Conservation (phyloP, 2,888 invertebrate species). For the Eumerus sabulonum region DNA sequence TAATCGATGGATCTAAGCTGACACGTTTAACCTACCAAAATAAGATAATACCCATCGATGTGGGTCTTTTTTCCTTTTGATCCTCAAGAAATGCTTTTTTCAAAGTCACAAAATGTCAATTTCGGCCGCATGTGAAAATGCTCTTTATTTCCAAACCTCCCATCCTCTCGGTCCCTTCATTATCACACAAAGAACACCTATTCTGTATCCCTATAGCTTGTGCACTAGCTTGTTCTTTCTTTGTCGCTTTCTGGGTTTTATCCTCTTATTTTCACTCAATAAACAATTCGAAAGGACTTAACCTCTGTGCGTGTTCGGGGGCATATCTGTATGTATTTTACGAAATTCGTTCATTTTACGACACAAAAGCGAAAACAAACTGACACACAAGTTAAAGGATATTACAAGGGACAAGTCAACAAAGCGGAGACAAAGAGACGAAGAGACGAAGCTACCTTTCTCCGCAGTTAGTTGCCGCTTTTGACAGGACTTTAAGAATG, state of each 20-base stretch:
- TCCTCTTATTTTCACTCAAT: background rate
- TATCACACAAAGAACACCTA: too few species aligned
- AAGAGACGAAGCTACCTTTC: too few species aligned
- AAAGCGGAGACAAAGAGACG: too few species aligned
- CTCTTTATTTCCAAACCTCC: too few species aligned
- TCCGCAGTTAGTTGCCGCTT: background rate
- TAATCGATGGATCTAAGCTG: slow-evolving; percentile 23
- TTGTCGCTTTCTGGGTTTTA: too few species aligned
- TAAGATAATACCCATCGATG: slow-evolving; percentile 24
- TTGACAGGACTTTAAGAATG: background rate
- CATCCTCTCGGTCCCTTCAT: too few species aligned
- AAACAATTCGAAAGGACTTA: slow-evolving; percentile 10
- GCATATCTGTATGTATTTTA: slow-evolving; percentile 1
- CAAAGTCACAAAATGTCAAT: slow-evolving; percentile 17
- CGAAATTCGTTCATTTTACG: slow-evolving; percentile 11
- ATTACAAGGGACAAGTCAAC: too few species aligned
- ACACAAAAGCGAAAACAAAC: slow-evolving; percentile 2
- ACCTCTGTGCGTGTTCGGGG: background rate
- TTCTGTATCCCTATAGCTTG: too few species aligned
- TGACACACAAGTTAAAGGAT: background rate
- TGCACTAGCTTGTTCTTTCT: too few species aligned
- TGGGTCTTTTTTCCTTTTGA: background rate
- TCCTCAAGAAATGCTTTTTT: background rate
- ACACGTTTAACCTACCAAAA: slow-evolving; percentile 35
- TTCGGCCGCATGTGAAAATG: background rate